Base-by-base conservation (phyloP, 2,113 vertebrate species). In the Cervus canadensis region DNA sequence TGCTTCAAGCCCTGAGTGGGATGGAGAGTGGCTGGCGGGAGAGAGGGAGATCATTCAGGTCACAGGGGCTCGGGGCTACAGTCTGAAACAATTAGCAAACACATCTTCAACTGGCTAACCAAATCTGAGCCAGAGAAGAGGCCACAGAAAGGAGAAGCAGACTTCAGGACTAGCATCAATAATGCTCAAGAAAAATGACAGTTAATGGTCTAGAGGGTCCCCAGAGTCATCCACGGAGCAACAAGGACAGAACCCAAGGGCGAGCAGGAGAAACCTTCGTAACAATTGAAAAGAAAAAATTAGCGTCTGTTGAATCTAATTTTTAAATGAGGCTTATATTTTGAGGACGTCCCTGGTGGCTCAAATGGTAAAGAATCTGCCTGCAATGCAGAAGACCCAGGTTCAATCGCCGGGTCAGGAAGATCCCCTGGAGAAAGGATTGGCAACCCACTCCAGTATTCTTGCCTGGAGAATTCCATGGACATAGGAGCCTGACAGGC, bases 51-150 rank as follows among this genome's bases (percentile, higher is more conserved):
- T n/a, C 28, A 14, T 23, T 45, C 36, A 13, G 40, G 17, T 96
- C 28, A 59, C 5, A 15, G 54, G 12, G 28, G 19, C 50, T 62
- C 2, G 1, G 17, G 19, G 62, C 6, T 36, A 64, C 7, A 3
- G 13, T 74, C 94, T 78, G 50, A 94, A 88, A 88, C 10, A 87
- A 94, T 57, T 57, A 94, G 50, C 48, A 83, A 84, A 84, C 6
- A 7, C 33, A 94, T 30, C 52, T 95, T 56, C 25, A 83, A 76
- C 48, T 15, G 17, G 4, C 52, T 10, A 67, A 89, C 76, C 15
- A 94, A 94, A 84, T n/a, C 28, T 82, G n/a, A 95, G 40, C 81
- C 82, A 64, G 74, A 48, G 28, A 60, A 87, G 36, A 93, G 30
- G 56, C 57, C 21, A 48, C 52, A 64, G 52, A 87, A 30, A 86